Base-by-base conservation (phyloP, 2,113 vertebrate genomes). In the Thalassarche chlororhynchos region DNA sequence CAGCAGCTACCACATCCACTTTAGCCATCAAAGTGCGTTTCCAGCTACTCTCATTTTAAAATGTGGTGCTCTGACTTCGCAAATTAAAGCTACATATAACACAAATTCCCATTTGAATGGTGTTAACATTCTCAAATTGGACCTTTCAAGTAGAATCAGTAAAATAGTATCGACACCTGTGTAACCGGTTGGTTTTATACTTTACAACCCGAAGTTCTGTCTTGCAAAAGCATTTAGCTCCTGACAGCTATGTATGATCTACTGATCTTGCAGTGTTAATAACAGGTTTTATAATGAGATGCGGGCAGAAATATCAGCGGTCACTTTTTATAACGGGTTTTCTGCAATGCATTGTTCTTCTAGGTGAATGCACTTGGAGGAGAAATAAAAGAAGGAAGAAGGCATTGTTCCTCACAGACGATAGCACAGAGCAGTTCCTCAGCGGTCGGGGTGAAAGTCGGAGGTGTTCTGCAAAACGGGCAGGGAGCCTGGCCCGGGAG, bases 1-100 rank as follows among this genome's bases (percentile, higher is more conserved):
- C 89, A 91, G 71, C 58, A 96, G 60, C 46, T 42, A 77, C 80
- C 52, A 75, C 42, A 51, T 70, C 34, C 68, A 91, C 81, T 98
- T 94, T 74, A 93, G 64, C 71, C 52, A 95, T 47, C 23, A 94
- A 96, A 68, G 76, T 87, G 72, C 14, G 4, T 85, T 93, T 84
- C 78, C 76, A 96, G 62, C 34, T 34, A 78, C 71, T 86, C n/a
- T 71, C 5, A 2, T 87, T 71, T 47, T 57, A 49, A 58, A 71
- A 49, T 0, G 2, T 9, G 8, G 14, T 68, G 34, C 26, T 57
- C 40, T 42, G 21, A 72, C 55, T 61, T 81, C 14, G n/a, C 26
- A 17, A 72, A 61, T 77, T 68, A 51, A 89, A 81, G 12, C 17
- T 17, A 34, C 34, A 7, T 23, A 4, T n/a, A 44, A 21, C 21